These are phyloP conservation scores for Ochotona curzoniae DNA, from an alignment of 2,113 vertebrate genomes.

Conservation along the genomic window DNA sequence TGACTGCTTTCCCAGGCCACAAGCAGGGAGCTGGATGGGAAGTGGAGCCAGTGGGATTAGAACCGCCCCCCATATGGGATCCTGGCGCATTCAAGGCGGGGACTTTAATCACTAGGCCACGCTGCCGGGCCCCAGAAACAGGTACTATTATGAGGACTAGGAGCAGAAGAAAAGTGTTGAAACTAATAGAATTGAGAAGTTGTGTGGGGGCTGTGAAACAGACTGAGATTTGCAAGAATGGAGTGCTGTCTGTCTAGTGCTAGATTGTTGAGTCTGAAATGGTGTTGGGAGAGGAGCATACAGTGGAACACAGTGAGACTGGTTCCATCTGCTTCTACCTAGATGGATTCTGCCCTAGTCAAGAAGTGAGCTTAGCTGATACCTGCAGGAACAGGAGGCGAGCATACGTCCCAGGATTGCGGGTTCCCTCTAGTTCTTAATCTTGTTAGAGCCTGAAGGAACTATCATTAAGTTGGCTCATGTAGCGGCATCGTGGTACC, in stretches of 20 bases:
- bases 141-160: too few species aligned
- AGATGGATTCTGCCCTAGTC: not conserved
- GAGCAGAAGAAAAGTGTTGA: not conserved
- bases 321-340: not conserved
- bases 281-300: too few species aligned
- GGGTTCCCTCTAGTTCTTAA: not conserved
- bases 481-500: not conserved
- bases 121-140: too few species aligned
- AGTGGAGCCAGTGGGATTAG: too few species aligned
- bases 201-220: not conserved
- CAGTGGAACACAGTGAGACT: not conserved
- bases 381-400: not conserved
- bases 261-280: not conserved
- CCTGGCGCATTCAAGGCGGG: too few species aligned
- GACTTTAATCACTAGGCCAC: too few species aligned
- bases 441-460: not conserved
- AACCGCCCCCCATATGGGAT: too few species aligned
- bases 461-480: not conserved
- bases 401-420: not conserved
- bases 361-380: not conserved
- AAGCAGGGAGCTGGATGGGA: too few species aligned
- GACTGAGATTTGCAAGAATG: not conserved
- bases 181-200: not conserved
- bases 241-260: too few species aligned
- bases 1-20: too few species aligned